phyloP scores from a whole-genome alignment of 2,113 vertebrate species.

The Zosterops pallidus region DNA sequence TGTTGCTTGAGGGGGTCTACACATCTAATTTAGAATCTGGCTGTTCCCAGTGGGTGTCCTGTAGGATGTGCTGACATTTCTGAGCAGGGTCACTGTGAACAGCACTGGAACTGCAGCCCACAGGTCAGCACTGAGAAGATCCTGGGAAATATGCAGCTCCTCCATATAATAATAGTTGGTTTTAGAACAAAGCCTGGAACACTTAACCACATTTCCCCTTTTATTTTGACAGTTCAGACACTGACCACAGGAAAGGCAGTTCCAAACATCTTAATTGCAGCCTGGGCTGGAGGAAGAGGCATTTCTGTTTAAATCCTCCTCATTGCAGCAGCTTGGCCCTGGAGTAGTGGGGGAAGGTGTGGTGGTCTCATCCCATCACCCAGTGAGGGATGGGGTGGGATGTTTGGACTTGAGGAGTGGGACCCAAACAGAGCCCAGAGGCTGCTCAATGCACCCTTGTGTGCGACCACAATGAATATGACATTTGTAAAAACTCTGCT shows the following conservation, averaged over 20 bases:
- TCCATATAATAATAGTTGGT: not conserved
- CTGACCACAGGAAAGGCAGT: not conserved
- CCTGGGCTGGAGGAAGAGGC: not conserved
- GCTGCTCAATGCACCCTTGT: not conserved
- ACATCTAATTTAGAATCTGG: not conserved
- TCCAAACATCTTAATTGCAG: not conserved
- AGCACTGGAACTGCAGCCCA: not conserved
- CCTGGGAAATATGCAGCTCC: not conserved
- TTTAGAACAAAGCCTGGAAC: not conserved
- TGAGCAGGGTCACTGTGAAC: not conserved
- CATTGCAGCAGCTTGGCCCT: not conserved
- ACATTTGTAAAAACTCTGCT: not conserved
- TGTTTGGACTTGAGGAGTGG: not conserved
- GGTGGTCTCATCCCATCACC: not conserved
- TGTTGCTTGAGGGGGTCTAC: not conserved
- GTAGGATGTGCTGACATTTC: not conserved
- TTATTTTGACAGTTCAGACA: not conserved
- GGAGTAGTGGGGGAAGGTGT: fast-evolving
- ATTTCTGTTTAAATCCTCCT: not conserved
- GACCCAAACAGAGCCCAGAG: not conserved
- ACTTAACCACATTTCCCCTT: not conserved
- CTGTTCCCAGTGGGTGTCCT: not conserved
- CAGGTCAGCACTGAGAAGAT: not conserved
- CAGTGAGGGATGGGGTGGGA: fast-evolving
- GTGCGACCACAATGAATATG: not conserved